Percentiles rank a stretch among this genome's conserved stretches.
Conservation (phyloP, 2,888 invertebrate genomes). For the Amaurobius ferox region DNA sequence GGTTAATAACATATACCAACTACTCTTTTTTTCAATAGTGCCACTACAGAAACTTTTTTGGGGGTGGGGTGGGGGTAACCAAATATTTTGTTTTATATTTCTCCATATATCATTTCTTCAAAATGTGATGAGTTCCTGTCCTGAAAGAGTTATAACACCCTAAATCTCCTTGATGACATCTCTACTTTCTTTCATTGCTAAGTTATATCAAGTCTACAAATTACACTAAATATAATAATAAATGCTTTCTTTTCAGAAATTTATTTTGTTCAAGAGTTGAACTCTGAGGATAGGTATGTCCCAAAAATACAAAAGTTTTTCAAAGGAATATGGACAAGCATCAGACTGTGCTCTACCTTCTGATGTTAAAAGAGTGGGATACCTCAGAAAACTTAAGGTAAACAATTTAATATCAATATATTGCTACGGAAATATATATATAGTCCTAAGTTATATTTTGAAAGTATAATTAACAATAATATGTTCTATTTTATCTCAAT, state of each 20-base stretch:
- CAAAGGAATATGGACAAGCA: conserved; percentile 38
- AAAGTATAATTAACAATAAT: no score
- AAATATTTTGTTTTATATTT: no score
- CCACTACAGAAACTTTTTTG: no score
- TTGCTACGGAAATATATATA: background rate
- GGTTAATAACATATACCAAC: no score
- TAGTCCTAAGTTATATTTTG: no score
- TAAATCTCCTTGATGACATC: background rate
- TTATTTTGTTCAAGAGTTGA: conserved; percentile 17
- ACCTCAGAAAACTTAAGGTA: conserved; percentile 64
- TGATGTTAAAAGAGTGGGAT: conserved; percentile 64
- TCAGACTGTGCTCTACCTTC: conserved; percentile 33
- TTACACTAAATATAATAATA: background rate
- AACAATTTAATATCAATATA: background rate
- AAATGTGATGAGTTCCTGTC: background rate
- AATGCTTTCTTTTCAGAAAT: background rate
- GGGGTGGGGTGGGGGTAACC: no score
- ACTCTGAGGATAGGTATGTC: conserved; percentile 44
- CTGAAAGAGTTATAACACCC: background rate
- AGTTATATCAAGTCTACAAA: background rate
- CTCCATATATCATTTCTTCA: no score
- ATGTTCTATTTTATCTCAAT: no score
- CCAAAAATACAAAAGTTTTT: conserved; percentile 63
- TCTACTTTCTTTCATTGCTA: background rate
- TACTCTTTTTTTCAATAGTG: no score